Evolutionary conservation across 2,888 invertebrate species (phyloP).

Genomic region (Anagyrus pseudococci): DNA sequence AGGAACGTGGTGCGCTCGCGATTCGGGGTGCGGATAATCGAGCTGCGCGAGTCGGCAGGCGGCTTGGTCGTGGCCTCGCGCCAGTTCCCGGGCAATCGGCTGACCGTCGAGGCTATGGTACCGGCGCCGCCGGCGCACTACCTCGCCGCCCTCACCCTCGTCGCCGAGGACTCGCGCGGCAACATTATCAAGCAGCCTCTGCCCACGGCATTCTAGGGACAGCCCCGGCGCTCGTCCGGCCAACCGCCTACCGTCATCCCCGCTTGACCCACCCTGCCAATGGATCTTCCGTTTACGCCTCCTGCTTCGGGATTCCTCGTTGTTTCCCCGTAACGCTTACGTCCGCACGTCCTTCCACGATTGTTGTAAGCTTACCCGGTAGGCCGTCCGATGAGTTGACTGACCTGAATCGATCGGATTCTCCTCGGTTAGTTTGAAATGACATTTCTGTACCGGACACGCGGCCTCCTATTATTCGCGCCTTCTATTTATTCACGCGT

Average conservation of each 20-base stretch:
- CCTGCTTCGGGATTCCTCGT: too few species aligned
- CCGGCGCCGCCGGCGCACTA: constrained; percentile 54
- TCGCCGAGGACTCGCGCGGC: constrained; percentile 74
- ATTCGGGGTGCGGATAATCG: constrained; percentile 57
- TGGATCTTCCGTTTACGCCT: not conserved
- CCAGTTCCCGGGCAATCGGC: constrained; percentile 55
- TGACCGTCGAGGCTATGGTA: constrained; percentile 56
- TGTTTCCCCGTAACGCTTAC: not conserved
- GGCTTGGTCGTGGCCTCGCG: constrained; percentile 57
- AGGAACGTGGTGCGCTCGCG: constrained; percentile 58
- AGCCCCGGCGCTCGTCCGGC: not conserved
- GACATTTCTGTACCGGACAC: too few species aligned
- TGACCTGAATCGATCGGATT: too few species aligned
- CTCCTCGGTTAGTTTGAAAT: too few species aligned
- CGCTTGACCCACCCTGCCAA: too few species aligned
- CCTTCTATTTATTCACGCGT: too few species aligned
- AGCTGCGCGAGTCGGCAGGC: constrained; percentile 55
- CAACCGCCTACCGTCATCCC: constrained; percentile 3
- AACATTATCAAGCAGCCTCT: constrained; percentile 72
- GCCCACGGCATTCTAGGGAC: constrained; percentile 63
- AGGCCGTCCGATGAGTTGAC: too few species aligned
- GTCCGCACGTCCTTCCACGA: not conserved
- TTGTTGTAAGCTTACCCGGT: not conserved
- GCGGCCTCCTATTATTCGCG: too few species aligned
- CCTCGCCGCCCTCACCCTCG: constrained; percentile 63